Conservation (phyloP, 2,888 invertebrate species). For the Odontomyia ornata region DNA sequence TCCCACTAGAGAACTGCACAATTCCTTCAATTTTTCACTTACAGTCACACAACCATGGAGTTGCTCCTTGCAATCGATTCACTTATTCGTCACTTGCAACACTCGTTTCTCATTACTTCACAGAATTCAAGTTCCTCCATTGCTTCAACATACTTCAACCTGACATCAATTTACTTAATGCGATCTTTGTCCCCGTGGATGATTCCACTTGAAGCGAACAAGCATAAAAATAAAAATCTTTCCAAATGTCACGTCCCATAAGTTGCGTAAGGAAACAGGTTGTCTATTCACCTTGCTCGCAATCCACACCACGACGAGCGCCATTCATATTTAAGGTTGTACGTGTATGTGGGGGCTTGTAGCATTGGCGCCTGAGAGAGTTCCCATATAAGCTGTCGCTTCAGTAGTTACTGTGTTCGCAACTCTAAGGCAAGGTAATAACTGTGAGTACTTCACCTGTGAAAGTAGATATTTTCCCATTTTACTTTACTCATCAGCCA, state of each 20-base stretch:
- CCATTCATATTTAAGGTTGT: slow-evolving; percentile 12
- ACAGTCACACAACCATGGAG: background rate
- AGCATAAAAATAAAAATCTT: slow-evolving; percentile 27
- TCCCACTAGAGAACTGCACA: no score
- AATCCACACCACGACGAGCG: background rate
- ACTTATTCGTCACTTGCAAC: background rate
- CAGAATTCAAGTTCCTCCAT: background rate
- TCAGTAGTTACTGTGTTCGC: background rate
- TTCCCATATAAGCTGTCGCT: background rate
- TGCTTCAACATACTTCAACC: slow-evolving; percentile 6
- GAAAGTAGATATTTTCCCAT: slow-evolving; percentile 28
- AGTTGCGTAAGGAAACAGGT: slow-evolving; percentile 21
- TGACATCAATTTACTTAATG: slow-evolving; percentile 38
- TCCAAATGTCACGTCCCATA: slow-evolving; percentile 33
- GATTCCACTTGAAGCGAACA: slow-evolving; percentile 13
- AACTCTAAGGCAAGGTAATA: slow-evolving; percentile 6
- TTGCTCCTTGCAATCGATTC: background rate
- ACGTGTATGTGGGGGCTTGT: background rate
- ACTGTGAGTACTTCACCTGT: slow-evolving; percentile 31
- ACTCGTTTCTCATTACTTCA: background rate
- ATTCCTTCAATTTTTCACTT: background rate
- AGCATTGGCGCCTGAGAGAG: background rate
- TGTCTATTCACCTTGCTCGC: background rate
- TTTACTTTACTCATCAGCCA: slow-evolving; percentile 11
- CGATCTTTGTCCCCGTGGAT: slow-evolving; percentile 20